Conservation (phyloP, 2,797 vertebrate genomes). For the Knipowitschia caucasica region DNA sequence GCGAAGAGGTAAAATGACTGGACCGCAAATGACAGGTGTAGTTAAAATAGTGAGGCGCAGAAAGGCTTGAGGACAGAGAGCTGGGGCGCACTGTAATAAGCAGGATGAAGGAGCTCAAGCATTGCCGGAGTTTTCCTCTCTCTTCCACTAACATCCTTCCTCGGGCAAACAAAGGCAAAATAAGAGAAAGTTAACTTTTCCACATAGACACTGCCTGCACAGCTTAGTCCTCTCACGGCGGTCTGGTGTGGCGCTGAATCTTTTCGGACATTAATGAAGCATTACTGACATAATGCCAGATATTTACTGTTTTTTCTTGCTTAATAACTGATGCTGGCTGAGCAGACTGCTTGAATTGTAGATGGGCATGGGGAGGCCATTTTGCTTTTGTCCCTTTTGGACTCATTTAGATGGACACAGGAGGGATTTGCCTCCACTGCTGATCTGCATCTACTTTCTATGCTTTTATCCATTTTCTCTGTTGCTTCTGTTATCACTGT, state of each 20-base stretch:
- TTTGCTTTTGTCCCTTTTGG: conserved; percentile 57
- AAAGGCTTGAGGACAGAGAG: conserved; percentile 75
- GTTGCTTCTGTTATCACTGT: conserved; percentile 59
- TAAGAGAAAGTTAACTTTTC: conserved; percentile 71
- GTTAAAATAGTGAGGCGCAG: conserved; percentile 78
- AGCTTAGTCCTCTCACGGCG: conserved; percentile 35
- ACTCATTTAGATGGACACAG: conserved; percentile 63
- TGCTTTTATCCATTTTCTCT: conserved; percentile 65
- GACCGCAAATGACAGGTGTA: conserved; percentile 82
- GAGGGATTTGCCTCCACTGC: conserved; percentile 60
- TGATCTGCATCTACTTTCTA: conserved; percentile 69
- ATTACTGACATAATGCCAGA: conserved; percentile 35
- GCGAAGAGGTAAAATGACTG: conserved; percentile 77
- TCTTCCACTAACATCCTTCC: conserved; percentile 66
- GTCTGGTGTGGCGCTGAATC: conserved; percentile 16
- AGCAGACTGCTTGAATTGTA: conserved; percentile 58
- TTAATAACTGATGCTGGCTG: conserved; percentile 42
- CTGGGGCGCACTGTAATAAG: conserved; percentile 66
- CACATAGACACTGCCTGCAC: conserved; percentile 37
- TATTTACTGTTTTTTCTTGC: conserved; percentile 24
- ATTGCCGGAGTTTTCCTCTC: conserved; percentile 61
- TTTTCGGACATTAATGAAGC: conserved; percentile 36
- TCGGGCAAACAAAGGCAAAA: conserved; percentile 68
- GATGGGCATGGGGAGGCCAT: conserved; percentile 46
- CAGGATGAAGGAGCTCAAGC: conserved; percentile 70